Evolutionary conservation across 2,113 vertebrate genomes (phyloP), one percentile per base, ranked within the genome.

Genomic region (Stictonetta naevosa): DNA sequence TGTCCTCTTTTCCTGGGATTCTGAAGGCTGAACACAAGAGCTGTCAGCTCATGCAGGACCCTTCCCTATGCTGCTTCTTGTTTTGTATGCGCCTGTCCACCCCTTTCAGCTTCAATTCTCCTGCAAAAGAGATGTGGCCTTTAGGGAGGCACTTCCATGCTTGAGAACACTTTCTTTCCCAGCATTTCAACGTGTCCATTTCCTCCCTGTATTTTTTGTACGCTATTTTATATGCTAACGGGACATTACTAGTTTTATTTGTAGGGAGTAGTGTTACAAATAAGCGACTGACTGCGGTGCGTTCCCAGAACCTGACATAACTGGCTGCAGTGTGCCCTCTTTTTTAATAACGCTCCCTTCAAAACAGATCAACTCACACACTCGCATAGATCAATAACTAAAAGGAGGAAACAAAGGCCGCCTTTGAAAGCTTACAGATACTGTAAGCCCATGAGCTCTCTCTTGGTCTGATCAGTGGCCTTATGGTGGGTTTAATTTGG

Each of bases 401-500:
- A 82, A 78, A 87, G 31, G 60, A 84, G 76, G 64, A 86, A 71
- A 78, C 52, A 44, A 59, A 82, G 89, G 75, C 86, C 89, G 77
- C 78, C 20, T 72, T 75, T 92, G 77, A 53, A 92, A 81, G 25
- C 83, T 84, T 14, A 15, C 6, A 28, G 56, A 88, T 80, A 63
- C 19, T 34, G 28, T 50, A 34, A 1, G 10, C 63, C 62, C 83
- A 1, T 58, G 81, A 93, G 72, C 76, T 92, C 50, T 86, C 28
- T 52, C 55, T 60, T 48, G 33, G 36, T 86, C 83, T 88, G 67
- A 90, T 82, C 88, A 78, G 38, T 46, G 81, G 36, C 80, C 73
- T 88, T 86, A 42, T 56, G 64, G 48, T 83, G 77, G 73, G 33
- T 81, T 93, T 95, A 91, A 93, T 93, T 91, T 91, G 91, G 69